Evolutionary conservation across 2,113 vertebrate genomes (phyloP).

Genomic region (Labeo catla): DNA sequence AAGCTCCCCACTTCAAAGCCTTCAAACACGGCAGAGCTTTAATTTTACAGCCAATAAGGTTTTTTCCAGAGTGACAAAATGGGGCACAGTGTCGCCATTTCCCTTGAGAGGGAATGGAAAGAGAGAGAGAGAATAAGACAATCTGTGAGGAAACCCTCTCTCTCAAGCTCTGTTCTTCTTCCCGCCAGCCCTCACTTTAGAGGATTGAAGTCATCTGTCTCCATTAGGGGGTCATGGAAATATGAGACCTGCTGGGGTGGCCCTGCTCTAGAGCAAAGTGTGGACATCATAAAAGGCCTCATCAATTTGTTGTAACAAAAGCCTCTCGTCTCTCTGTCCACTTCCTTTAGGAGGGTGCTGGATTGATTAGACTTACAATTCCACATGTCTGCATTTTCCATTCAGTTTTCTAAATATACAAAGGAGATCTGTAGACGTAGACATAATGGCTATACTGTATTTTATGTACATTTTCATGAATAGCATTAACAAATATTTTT

Average conservation of each 20-base stretch:
- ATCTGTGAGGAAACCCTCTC: slow-evolving; percentile 14
- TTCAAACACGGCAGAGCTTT: slow-evolving; percentile 41
- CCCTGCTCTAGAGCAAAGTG: slow-evolving; percentile 38
- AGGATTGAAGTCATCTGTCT: slow-evolving; percentile 40
- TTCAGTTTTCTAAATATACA: background rate
- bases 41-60: slow-evolving; percentile 50
- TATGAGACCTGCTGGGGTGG: slow-evolving; percentile 20
- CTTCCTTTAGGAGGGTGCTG: background rate
- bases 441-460: background rate
- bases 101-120: slow-evolving; percentile 12
- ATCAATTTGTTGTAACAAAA: slow-evolving; percentile 30
- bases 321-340: slow-evolving; percentile 16
- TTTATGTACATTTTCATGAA: background rate
- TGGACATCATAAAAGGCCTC: slow-evolving; percentile 32
- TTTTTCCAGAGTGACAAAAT: slow-evolving; percentile 55
- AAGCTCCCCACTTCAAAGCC: slow-evolving; percentile 54
- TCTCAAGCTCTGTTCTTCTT: background rate
- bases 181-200: background rate
- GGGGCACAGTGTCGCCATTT: slow-evolving; percentile 39
- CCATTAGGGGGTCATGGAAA: slow-evolving; percentile 43
- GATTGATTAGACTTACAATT: background rate
- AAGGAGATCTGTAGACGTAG: background rate
- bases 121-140: slow-evolving; percentile 18
- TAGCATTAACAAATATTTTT: background rate
- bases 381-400: background rate